Conservation (phyloP, 1,140 invertebrate species). For the Pararge aegeria region DNA sequence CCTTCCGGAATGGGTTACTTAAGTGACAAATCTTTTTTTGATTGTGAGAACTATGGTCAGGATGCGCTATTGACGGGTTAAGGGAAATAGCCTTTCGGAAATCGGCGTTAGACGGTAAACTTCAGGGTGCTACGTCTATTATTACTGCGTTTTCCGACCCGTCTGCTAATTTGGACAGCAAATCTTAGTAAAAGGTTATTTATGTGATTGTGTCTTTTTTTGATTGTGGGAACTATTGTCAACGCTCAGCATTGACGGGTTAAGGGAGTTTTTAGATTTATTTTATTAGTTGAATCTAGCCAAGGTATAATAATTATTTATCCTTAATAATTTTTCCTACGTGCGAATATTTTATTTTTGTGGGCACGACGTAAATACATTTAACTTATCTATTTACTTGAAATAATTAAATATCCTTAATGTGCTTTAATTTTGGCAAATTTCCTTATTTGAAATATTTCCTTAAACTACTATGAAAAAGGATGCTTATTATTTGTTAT, state of each 20-base stretch:
- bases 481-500: no score
- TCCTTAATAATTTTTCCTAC: no score
- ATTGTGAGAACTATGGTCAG: slow-evolving; percentile 68
- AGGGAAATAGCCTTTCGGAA: slow-evolving; percentile 32
- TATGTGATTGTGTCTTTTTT: slow-evolving; percentile 77
- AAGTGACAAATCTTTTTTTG: slow-evolving; percentile 79
- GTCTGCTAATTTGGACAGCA: neutral
- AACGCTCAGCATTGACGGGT: slow-evolving; percentile 41
- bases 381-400: neutral
- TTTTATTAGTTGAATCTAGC: neutral
- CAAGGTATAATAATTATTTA: no score
- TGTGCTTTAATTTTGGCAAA: neutral
- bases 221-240: slow-evolving; percentile 69
- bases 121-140: neutral
- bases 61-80: slow-evolving; percentile 42
- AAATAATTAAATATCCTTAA: neutral
- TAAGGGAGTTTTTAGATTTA: slow-evolving; percentile 23
- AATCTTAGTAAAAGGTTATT: slow-evolving; percentile 24
- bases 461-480: no score
- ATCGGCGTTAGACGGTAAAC: neutral
- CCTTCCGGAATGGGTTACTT: slow-evolving; percentile 60
- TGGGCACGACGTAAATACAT: no score
- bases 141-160: no score
- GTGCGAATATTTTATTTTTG: no score
- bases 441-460: neutral